A percentile compares a stretch with the other conserved stretches of the same genome.
phyloP scores from a whole-genome alignment of 2,113 vertebrate genomes.

The Microcebus griseorufus region DNA sequence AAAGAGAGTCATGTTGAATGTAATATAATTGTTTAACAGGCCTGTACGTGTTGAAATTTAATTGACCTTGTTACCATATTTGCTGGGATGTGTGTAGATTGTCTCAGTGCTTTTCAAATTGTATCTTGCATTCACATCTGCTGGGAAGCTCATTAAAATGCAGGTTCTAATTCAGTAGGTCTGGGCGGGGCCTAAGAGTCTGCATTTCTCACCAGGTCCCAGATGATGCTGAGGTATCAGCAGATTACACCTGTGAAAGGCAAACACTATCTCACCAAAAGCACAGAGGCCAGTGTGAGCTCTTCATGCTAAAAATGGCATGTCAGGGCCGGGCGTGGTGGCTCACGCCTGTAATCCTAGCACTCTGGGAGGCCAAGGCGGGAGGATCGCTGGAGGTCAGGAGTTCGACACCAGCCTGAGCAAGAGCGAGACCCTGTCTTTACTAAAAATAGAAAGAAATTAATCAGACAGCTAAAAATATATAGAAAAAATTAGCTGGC shows the following conservation, averaged over 20 bases:
- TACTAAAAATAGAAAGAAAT: no score
- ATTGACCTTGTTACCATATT: not conserved
- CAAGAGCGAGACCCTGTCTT: no score
- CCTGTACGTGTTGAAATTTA: not conserved
- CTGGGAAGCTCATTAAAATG: not conserved
- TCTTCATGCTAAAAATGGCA: accelerated
- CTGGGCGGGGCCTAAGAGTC: not conserved
- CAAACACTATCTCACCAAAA: not conserved
- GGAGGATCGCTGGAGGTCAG: no score
- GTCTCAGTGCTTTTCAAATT: not conserved
- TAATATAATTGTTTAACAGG: not conserved
- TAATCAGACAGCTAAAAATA: no score
- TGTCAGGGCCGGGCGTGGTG: not conserved
- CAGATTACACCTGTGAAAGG: not conserved
- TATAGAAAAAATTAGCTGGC: no score
- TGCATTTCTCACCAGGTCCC: not conserved
- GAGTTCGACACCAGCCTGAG: no score
- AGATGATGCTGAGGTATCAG: not conserved
- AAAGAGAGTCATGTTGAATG: not conserved
- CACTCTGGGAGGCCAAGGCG: no score
- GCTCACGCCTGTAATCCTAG: no score
- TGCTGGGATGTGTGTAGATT: not conserved
- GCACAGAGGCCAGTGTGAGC: accelerated
- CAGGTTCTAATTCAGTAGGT: not conserved
- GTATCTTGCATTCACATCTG: not conserved